Evolutionary conservation across 1,140 invertebrate species (phyloP).

Genomic region (Aradophagus sp.): DNA sequence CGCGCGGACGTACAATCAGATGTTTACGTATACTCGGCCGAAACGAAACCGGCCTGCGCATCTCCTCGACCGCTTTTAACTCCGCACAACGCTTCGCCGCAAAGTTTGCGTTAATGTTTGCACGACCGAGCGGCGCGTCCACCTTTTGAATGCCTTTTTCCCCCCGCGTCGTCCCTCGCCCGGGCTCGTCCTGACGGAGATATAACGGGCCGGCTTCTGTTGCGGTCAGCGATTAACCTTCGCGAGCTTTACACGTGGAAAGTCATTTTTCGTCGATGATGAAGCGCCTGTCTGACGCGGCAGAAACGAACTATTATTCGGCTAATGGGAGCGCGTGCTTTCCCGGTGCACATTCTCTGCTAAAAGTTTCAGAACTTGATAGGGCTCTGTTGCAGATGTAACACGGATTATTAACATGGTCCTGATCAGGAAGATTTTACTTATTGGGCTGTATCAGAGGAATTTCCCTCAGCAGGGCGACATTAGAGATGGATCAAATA

Average conservation of each 20-base stretch:
- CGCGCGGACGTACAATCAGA: constrained; percentile 50
- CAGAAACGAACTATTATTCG: too few relatives aligned
- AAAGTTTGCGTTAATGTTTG: constrained; percentile 28
- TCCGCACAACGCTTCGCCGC: not conserved
- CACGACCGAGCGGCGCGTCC: constrained; percentile 9
- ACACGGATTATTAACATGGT: too few relatives aligned
- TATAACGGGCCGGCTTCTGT: constrained; percentile 18
- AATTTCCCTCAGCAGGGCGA: too few relatives aligned
- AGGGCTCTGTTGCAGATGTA: too few relatives aligned
- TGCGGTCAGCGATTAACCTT: constrained; percentile 11
- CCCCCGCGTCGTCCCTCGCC: not conserved
- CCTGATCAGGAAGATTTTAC: too few relatives aligned
- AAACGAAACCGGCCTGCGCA: constrained; percentile 36
- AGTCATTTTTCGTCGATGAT: too few relatives aligned
- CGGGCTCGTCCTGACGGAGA: constrained; percentile 4
- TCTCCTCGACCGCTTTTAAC: too few relatives aligned
- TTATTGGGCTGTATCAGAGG: too few relatives aligned
- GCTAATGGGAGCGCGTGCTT: too few relatives aligned
- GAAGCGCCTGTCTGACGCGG: not conserved
- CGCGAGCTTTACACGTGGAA: constrained; percentile 1
- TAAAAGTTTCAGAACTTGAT: too few relatives aligned
- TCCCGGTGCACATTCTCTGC: too few relatives aligned
- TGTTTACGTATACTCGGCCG: constrained; percentile 49
- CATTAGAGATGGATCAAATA: too few relatives aligned
- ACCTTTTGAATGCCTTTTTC: constrained; percentile 19